Evolutionary conservation across 1,140 invertebrate genomes (phyloP).

Genomic region (Trichonephila clavata): DNA sequence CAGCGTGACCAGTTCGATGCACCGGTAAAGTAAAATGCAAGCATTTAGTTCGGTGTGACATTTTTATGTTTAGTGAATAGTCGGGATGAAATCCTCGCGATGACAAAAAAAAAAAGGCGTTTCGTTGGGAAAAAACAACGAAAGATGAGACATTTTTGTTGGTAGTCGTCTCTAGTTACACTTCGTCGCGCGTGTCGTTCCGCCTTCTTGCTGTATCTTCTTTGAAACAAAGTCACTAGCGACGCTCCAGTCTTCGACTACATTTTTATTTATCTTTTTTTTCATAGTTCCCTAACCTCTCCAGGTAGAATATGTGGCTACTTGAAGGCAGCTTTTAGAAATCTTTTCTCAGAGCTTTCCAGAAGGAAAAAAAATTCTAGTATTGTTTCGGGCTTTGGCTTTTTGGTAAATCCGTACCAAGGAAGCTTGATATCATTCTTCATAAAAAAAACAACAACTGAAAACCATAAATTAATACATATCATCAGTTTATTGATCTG

Average conservation of each 20-base stretch:
- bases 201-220: slow-evolving; percentile 39
- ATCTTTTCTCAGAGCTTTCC: neutral
- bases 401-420: neutral
- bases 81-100: neutral
- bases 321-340: neutral
- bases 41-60: slow-evolving; percentile 45
- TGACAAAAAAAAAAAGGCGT: slow-evolving; percentile 5
- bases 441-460: neutral
- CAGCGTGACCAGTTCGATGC: slow-evolving; percentile 46
- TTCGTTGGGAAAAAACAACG: neutral
- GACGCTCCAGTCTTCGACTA: neutral
- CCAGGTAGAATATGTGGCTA: slow-evolving; percentile 33
- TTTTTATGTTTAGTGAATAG: slow-evolving; percentile 38
- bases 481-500: slow-evolving; percentile 21
- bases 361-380: neutral
- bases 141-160: slow-evolving; percentile 49
- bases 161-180: slow-evolving; percentile 57
- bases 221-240: slow-evolving; percentile 61
- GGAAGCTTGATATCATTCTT: neutral
- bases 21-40: slow-evolving; percentile 34
- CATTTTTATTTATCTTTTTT: slow-evolving; percentile 1
- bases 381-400: neutral
- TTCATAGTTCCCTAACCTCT: slow-evolving; percentile 55
- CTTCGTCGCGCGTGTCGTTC: slow-evolving; percentile 61
- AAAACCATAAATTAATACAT: neutral